Evolutionary conservation across 2,113 vertebrate genomes (phyloP).

Genomic region (Herpailurus yagouaroundi): DNA sequence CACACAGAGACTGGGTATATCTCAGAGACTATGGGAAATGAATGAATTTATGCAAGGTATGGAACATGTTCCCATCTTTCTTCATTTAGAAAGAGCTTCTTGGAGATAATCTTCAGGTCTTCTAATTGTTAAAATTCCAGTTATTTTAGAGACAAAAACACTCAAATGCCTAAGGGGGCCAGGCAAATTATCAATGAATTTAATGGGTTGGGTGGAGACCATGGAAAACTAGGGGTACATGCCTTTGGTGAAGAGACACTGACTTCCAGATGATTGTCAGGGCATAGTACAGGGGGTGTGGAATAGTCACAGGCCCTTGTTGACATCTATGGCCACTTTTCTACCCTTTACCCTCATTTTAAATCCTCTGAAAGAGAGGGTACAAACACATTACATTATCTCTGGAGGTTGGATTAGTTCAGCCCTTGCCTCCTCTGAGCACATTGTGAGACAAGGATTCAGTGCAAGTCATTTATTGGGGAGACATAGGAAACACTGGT

Average conservation of each 20-base stretch:
- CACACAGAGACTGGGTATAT: neutral
- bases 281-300: neutral
- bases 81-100: neutral
- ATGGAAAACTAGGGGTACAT: neutral
- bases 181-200: neutral
- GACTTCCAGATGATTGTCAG: neutral
- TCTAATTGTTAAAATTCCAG: neutral
- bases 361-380: neutral
- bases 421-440: neutral
- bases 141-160: neutral
- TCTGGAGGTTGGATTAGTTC: neutral
- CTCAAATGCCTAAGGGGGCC: neutral
- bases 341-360: neutral
- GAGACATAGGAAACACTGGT: neutral
- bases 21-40: neutral
- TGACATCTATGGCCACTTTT: neutral
- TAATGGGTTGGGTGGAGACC: neutral
- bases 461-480: neutral
- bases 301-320: fast-evolving
- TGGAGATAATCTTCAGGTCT: neutral
- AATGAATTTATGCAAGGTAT: neutral
- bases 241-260: neutral
- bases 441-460: neutral
- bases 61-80: neutral
- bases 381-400: neutral